Conservation (phyloP, 2,797 vertebrate genomes). For the Antennarius maculatus region DNA sequence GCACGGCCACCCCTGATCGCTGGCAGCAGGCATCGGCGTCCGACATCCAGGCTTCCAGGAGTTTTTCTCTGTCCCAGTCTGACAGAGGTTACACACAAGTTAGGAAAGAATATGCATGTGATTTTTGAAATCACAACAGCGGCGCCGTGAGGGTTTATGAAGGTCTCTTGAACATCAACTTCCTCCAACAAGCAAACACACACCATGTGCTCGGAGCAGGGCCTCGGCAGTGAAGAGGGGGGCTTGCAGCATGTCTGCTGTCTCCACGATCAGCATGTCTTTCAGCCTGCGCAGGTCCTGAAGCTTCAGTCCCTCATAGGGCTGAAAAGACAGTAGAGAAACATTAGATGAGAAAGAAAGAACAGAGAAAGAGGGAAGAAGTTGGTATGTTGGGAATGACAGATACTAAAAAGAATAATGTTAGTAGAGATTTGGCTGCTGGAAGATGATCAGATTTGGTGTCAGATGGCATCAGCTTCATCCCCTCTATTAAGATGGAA, state of each 20-base stretch:
- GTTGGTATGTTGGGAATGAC: background rate
- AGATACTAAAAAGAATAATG: constrained; percentile 3
- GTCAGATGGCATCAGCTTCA: constrained; percentile 57
- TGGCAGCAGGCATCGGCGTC: constrained; percentile 97
- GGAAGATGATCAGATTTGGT: constrained; percentile 52
- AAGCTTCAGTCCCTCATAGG: constrained; percentile 94
- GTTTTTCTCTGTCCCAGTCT: constrained; percentile 99
- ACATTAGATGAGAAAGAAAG: background rate
- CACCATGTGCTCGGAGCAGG: constrained; percentile 95
- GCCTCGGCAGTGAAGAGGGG: constrained; percentile 98
- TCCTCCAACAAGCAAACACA: constrained; percentile 12
- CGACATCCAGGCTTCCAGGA: constrained; percentile 98
- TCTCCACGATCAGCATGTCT: constrained; percentile 99
- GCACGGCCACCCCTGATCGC: constrained; percentile 97
- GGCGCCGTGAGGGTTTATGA: constrained; percentile 1
- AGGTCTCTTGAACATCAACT: constrained; percentile 6
- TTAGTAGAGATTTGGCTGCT: constrained; percentile 62
- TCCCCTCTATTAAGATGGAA: constrained; percentile 30
- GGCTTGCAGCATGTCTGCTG: constrained; percentile 99
- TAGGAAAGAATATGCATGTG: background rate
- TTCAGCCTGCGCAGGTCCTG: constrained; percentile 95
- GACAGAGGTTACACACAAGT: constrained; percentile 15
- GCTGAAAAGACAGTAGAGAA: constrained; percentile 78
- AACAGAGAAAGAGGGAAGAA: background rate
- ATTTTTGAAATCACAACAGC: background rate